phyloP scores from a whole-genome alignment of 2,888 invertebrate species.

The Hofmannophila pseudospretella region DNA sequence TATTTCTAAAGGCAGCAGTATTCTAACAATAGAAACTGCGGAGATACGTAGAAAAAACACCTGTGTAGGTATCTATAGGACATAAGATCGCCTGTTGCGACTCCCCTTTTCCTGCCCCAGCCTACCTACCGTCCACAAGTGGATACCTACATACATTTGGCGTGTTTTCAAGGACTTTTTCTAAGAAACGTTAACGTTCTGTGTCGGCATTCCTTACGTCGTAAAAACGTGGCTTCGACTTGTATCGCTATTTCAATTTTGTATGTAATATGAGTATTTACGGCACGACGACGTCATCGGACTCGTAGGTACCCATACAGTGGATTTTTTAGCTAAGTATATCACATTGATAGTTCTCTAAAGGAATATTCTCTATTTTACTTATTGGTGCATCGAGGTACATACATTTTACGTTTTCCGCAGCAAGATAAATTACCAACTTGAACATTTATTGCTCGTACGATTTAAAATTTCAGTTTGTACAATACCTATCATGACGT shows the following conservation, averaged over 20 bases:
- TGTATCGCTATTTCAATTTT: no score
- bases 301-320: no score
- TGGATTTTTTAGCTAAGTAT: no score
- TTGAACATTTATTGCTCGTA: no score
- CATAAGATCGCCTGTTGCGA: no score
- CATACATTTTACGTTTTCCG: background rate
- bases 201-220: background rate
- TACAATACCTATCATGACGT: no score
- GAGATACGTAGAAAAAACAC: constrained; percentile 3
- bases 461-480: no score
- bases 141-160: constrained; percentile 27
- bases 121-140: constrained; percentile 16
- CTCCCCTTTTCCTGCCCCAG: background rate
- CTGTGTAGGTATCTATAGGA: background rate
- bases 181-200: background rate
- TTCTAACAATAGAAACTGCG: constrained; percentile 2
- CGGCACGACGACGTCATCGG: no score
- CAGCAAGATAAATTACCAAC: background rate
- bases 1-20: background rate
- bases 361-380: constrained; percentile 4
- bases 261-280: no score
- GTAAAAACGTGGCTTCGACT: no score
- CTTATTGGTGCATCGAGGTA: constrained; percentile 2
- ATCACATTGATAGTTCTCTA: constrained; percentile 1
- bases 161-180: constrained; percentile 20